Evolutionary conservation across 2,797 vertebrate genomes (phyloP), one percentile per base, ranked within the genome.

Genomic region (Gobionotothen gibberifrons): DNA sequence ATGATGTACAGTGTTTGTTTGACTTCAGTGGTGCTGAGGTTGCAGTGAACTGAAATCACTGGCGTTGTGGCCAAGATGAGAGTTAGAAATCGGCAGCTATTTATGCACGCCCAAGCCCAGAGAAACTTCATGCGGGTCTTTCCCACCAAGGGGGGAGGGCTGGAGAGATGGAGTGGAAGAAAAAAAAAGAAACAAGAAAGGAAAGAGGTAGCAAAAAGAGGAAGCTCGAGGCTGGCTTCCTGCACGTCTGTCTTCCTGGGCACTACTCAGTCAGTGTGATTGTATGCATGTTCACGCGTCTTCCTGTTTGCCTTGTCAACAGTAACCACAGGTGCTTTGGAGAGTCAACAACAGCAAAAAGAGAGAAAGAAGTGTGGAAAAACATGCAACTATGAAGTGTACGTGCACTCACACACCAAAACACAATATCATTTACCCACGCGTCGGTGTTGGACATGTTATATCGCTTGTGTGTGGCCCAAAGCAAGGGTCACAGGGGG

Each of bases 61-160:
- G 60, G 74, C 52, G 55, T 65, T 80, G 88, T 82, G 76, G 82
- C 79, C 55, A 77, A 69, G 80, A 88, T 53, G 84, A 89, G 84
- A 83, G 77, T 71, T 62, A 55, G 56, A 86, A 36, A 87, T 90
- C 87, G 57, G 51, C 55, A 68, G 78, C 85, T 92, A 93, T 93
- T 92, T 93, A 87, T 91, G 92, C 72, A 63, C 63, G 49, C 53
- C 68, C 36, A 1, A 43, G 72, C 65, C 78, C 77, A 82, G 86
- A 87, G 90, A 91, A 90, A 92, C 85, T 76, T 48, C 78, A 91
- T 70, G 79, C 85, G 84, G 85, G 90, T 85, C 84, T 90, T 90
- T 92, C 87, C 90, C 87, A 91, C 83, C 59, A 26, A 75, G 69
- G 61, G 79, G 79, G 81, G 76, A 85, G 68, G 74, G 79, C 58